phyloP scores from a whole-genome alignment of 1,140 invertebrate genomes.

The Myzus persicae region DNA sequence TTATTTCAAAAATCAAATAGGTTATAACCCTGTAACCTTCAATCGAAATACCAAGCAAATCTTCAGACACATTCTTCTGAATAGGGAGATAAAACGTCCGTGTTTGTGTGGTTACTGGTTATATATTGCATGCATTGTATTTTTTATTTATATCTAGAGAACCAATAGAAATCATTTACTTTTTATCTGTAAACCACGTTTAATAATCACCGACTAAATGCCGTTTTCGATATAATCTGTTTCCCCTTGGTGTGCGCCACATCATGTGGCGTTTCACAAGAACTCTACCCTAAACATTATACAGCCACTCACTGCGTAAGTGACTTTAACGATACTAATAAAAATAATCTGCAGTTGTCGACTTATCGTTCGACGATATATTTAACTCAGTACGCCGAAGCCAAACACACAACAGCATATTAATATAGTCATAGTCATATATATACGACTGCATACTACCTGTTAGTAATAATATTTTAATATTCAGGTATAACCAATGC shows the following conservation, averaged over 20 bases:
- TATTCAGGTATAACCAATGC: background rate
- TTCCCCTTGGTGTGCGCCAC: background rate
- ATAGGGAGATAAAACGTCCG: background rate
- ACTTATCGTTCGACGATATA: background rate
- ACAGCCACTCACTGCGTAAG: background rate
- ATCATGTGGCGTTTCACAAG: background rate
- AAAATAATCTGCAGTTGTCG: background rate
- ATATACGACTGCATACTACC: background rate
- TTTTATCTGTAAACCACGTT: constrained; percentile 11
- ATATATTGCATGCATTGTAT: background rate
- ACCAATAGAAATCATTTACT: background rate
- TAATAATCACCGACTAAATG: background rate
- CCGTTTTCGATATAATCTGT: background rate
- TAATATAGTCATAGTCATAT: background rate
- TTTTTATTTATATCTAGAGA: background rate
- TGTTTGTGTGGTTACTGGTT: background rate
- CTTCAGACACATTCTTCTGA: background rate
- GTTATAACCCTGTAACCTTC: background rate
- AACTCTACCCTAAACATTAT: background rate
- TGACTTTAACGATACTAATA: constrained; percentile 8
- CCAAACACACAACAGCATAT: background rate
- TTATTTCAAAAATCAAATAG: background rate
- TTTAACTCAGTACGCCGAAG: background rate
- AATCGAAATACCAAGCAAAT: background rate
- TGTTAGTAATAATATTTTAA: background rate